Evolutionary conservation across 2,797 vertebrate genomes (phyloP), one percentile per base, ranked within the genome.

Genomic region (Pterois miles): DNA sequence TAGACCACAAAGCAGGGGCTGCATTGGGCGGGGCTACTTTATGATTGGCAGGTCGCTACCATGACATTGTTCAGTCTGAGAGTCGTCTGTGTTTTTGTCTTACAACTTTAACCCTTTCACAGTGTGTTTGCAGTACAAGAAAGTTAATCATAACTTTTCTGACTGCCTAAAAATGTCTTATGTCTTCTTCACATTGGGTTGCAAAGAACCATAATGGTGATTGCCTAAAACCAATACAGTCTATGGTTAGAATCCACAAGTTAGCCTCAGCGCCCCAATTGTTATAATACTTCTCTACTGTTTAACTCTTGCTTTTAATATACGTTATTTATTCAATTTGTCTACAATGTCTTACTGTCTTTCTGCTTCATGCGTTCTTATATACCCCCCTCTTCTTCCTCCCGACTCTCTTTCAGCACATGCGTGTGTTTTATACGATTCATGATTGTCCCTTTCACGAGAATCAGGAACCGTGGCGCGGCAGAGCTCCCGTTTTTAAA

Each of bases 401-500:
- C 20, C 8, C 14, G 25, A 27, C 60, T 43, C 27, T 40, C 60
- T 80, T 78, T 88, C 66, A 81, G 48, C 66, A 65, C 48, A 31
- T 67, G 52, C n/a, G 38, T 79, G 36, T 76, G 27, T 86, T 84
- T 89, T 78, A 74, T 43, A 74, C 84, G 59, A 58, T 53, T 60
- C 69, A 34, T 76, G 65, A 86, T 88, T 85, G 85, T 58, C 75
- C 70, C 74, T 85, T 91, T 90, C 83, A 85, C 25, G 10, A 89
- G 75, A 83, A 22, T 76, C 68, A 71, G 74, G 68, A 82, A 82
- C 78, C 22, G n/a, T 79, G 72, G 82, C 12, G 4, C 20, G 11
- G 71, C 80, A 58, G 13, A 66, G 85, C 91, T 92, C 83, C 92
- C 31, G 87, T 85, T 91, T 91, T 88, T 89, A 88, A 92, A 86